Percentiles rank a stretch among this genome's conserved stretches.
These are phyloP conservation scores for Lampropteryx suffumata DNA, from an alignment of 2,888 invertebrate species.

Conservation along the genomic window DNA sequence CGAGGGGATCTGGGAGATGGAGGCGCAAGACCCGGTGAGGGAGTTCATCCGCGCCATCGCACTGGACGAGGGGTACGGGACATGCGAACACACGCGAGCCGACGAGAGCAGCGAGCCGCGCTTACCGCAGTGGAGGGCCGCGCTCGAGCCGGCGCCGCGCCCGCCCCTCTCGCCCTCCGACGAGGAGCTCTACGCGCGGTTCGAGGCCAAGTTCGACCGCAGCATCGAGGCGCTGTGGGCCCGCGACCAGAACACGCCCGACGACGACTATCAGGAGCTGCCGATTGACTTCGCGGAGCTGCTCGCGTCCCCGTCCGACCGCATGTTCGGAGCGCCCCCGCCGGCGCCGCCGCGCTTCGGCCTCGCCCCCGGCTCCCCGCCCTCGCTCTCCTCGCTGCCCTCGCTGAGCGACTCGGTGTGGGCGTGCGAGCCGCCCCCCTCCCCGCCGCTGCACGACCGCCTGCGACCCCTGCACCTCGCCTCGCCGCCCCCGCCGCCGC, in stretches of 20 bases:
- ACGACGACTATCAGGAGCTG: slow-evolving; percentile 83
- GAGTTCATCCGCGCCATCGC: slow-evolving; percentile 76
- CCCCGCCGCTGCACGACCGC: slow-evolving; percentile 55
- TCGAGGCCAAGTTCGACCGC: slow-evolving; percentile 87
- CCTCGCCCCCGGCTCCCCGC: slow-evolving; percentile 40
- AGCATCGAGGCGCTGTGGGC: slow-evolving; percentile 87
- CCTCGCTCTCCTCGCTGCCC: slow-evolving; percentile 43
- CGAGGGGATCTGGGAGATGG: slow-evolving; percentile 79
- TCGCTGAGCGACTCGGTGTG: slow-evolving; percentile 43
- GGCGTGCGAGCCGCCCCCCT: slow-evolving; percentile 47
- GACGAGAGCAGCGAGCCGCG: slow-evolving; percentile 39
- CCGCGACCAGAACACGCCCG: slow-evolving; percentile 75
- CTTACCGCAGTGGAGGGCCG: slow-evolving; percentile 68
- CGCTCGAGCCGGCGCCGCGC: slow-evolving; percentile 56
- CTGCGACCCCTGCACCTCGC: slow-evolving; percentile 57
- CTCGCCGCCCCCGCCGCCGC: slow-evolving; percentile 44
- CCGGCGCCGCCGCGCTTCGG: slow-evolving; percentile 55
- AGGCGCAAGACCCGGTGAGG: slow-evolving; percentile 73
- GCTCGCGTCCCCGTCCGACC: slow-evolving; percentile 82
- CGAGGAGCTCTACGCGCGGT: slow-evolving; percentile 81
- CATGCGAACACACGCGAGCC: slow-evolving; percentile 72
- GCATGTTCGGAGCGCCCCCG: slow-evolving; percentile 66
- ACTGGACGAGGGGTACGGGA: slow-evolving; percentile 78
- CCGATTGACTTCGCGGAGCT: slow-evolving; percentile 84
- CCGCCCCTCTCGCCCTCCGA: slow-evolving; percentile 67